Evolutionary conservation across 2,113 vertebrate species (phyloP).

Genomic region (Rhabdomys dilectus): DNA sequence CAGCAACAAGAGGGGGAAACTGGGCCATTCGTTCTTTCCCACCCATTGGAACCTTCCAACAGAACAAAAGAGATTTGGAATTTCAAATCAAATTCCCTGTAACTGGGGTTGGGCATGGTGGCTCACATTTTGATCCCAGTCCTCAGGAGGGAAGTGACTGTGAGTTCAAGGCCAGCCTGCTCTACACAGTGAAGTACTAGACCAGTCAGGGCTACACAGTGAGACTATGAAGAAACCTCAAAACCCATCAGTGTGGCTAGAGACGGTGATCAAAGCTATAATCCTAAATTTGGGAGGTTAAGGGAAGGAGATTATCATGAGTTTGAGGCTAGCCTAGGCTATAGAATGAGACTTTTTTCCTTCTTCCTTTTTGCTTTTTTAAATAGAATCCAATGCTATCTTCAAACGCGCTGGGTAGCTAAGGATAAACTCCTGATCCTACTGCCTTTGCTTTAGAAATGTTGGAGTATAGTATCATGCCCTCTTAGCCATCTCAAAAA

Average conservation of each 20-base stretch:
- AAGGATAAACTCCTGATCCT: neutral
- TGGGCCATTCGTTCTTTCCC: constrained; percentile 93
- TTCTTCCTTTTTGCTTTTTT: neutral
- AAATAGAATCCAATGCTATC: neutral
- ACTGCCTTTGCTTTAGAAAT: neutral
- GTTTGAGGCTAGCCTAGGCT: neutral
- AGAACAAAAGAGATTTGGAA: constrained; percentile 48
- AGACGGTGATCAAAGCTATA: neutral
- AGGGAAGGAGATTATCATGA: neutral
- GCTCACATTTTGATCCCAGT: neutral
- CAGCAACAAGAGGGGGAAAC: constrained; percentile 91
- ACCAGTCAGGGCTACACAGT: neutral
- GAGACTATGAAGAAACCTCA: neutral
- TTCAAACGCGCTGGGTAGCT: neutral
- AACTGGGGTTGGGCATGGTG: neutral
- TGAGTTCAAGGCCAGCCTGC: neutral
- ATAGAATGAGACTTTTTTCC: neutral
- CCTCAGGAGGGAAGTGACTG: neutral
- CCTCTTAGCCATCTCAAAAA: neutral
- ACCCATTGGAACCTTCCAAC: constrained; percentile 92
- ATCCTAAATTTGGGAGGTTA: neutral
- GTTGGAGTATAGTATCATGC: neutral
- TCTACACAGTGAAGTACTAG: neutral
- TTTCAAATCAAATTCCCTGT: neutral
- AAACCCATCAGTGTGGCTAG: neutral